Evolutionary conservation across 2,888 invertebrate species (phyloP), one percentile per base, ranked within the genome.

Genomic region (Argyresthia albistria): DNA sequence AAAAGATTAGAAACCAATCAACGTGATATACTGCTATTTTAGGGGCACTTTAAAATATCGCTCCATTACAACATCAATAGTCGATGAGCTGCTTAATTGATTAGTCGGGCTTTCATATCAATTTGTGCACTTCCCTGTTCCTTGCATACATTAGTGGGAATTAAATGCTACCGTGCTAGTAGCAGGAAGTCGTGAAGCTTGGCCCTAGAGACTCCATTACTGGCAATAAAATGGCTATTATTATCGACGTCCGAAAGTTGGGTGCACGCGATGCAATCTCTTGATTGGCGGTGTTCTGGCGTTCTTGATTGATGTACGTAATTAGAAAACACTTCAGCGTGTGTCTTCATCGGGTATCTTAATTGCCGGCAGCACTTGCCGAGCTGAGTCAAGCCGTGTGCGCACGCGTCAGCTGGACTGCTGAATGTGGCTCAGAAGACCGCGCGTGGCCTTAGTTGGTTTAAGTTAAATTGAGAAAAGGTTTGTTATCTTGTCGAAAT

Each of bases 231-330:
- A 87, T 86, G 84, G 80, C 84, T 84, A 84, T 87, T 86, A 86
- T 86, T 84, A 84, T 84, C 84, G 82, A 83, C 84, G 82, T 81
- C 79, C 83, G 79, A 86, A 87, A 86, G 83, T 78, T 80, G 79
- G 82, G 84, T 86, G 86, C 86, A 87, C 86, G 86, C 86, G 83
- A 87, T 86, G 86, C 86, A 87, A 86, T 87, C 83, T 86, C 83
- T 82, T 87, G 86, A 87, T 86, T 87, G 84, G 83, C 76, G 78
- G 80, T 80, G 82, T 76, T 83, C 84, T 83, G 73, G 66, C 70
- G 67, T 69, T 69, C 69, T 80, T 82, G 87, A 87, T 87, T 83
- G 82, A 87, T 87, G 80, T 74, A 77, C 83, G 79, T 86, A 86
- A 87, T 87, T 87, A 87, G 87, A 86, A 87, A 83, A 84, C 86